Evolutionary conservation across 2,113 vertebrate genomes (phyloP).

Genomic region (Cygnus buccinator): DNA sequence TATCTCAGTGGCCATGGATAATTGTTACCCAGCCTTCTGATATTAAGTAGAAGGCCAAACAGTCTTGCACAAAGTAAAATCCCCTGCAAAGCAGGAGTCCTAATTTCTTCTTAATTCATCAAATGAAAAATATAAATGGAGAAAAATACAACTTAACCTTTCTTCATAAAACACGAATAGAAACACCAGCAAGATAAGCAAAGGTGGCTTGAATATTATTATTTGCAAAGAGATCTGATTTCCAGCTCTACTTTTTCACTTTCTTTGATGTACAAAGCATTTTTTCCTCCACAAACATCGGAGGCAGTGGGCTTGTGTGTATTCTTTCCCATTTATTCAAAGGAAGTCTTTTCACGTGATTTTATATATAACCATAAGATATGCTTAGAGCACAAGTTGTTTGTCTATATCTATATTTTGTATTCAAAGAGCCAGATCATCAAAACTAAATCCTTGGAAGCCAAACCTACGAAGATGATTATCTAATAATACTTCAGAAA

Average conservation of each 20-base stretch:
- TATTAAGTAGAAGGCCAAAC: not conserved
- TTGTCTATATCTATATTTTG: not conserved
- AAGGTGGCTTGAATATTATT: not conserved
- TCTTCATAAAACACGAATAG: not conserved
- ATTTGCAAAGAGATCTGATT: not conserved
- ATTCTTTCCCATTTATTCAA: not conserved
- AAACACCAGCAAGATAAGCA: not conserved
- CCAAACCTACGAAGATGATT: not conserved
- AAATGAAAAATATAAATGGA: not conserved
- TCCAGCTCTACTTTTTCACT: not conserved
- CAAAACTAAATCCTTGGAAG: not conserved
- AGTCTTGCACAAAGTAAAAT: not conserved
- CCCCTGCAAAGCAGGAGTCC: not conserved
- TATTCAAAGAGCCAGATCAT: not conserved
- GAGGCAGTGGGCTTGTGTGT: not conserved
- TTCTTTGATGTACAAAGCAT: not conserved
- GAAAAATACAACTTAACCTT: not conserved
- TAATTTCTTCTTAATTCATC: not conserved
- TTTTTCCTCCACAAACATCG: not conserved
- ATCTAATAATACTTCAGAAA: not conserved
- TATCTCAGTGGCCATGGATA: rapidly evolving
- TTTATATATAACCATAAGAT: not conserved
- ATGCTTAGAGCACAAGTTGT: not conserved
- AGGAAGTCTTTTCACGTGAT: not conserved
- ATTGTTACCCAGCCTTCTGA: rapidly evolving